These are phyloP conservation scores for Periophthalmodon schlosseri DNA, from an alignment of 2,113 vertebrate species.

Conservation along the genomic window DNA sequence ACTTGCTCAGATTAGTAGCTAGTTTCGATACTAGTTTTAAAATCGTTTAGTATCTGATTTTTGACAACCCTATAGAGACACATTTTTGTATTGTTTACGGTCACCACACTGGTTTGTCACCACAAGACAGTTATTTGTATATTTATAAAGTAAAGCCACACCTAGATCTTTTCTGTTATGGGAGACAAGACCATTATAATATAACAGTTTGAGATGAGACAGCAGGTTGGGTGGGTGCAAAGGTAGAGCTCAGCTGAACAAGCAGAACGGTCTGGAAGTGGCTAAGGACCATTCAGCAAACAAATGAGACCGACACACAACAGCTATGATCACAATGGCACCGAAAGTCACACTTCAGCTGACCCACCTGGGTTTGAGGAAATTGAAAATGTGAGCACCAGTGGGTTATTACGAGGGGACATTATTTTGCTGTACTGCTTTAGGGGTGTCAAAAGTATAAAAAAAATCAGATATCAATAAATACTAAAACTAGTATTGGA, in stretches of 20 bases:
- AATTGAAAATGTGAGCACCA: background rate
- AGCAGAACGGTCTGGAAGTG: conserved; percentile 62
- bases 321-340: conserved; percentile 15
- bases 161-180: background rate
- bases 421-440: background rate
- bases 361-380: background rate
- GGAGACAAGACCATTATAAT: background rate
- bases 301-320: conserved; percentile 33
- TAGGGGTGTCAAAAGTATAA: too few relatives aligned
- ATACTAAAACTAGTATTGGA: too few relatives aligned
- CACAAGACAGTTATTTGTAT: too few relatives aligned
- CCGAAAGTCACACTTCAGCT: background rate
- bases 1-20: too few relatives aligned
- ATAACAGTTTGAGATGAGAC: too few relatives aligned
- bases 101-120: too few relatives aligned
- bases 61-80: too few relatives aligned
- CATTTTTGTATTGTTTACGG: too few relatives aligned
- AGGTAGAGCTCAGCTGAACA: conserved; percentile 43
- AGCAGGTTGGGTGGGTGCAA: background rate
- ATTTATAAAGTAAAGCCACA: background rate
- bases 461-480: too few relatives aligned
- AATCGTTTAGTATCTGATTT: too few relatives aligned
- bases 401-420: background rate
- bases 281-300: conserved; percentile 61
- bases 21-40: too few relatives aligned